Evolutionary conservation across 2,888 invertebrate genomes (phyloP).

Genomic region (Drosophila anomalata): DNA sequence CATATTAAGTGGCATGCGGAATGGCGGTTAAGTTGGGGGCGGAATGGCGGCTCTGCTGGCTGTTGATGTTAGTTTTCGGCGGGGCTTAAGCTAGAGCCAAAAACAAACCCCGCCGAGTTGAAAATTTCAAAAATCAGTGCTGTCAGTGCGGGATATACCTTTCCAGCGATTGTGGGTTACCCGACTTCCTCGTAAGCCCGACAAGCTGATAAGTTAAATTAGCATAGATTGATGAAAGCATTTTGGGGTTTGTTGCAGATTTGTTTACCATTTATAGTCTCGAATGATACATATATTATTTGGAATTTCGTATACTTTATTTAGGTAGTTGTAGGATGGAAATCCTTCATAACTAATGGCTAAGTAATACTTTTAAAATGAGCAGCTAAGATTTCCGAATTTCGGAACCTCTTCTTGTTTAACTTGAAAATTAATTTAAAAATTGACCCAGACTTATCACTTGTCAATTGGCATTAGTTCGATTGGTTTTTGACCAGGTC

Average conservation of each 20-base stretch:
- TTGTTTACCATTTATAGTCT: slow-evolving; percentile 43
- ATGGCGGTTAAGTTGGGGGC: too few species aligned
- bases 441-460: slow-evolving; percentile 29
- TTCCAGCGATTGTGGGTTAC: slow-evolving; percentile 45
- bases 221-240: slow-evolving; percentile 54
- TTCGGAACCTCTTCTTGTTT: neutral
- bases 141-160: slow-evolving; percentile 33
- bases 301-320: neutral
- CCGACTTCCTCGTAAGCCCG: slow-evolving; percentile 42
- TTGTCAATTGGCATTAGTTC: slow-evolving; percentile 6
- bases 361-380: neutral
- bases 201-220: slow-evolving; percentile 67
- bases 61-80: slow-evolving; percentile 68
- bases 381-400: too few species aligned
- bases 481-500: slow-evolving; percentile 20
- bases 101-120: slow-evolving; percentile 46
- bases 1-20: slow-evolving; percentile 78
- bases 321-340: neutral
- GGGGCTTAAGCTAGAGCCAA: slow-evolving; percentile 70
- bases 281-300: too few species aligned
- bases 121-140: slow-evolving; percentile 61
- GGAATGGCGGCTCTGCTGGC: slow-evolving; percentile 14
- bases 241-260: slow-evolving; percentile 44
- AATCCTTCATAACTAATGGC: neutral
- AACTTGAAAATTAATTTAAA: neutral